Percentiles rank a stretch among this genome's conserved stretches.
These are phyloP conservation scores for Drosophila melanica DNA, from an alignment of 1,140 invertebrate genomes.

Conservation along the genomic window DNA sequence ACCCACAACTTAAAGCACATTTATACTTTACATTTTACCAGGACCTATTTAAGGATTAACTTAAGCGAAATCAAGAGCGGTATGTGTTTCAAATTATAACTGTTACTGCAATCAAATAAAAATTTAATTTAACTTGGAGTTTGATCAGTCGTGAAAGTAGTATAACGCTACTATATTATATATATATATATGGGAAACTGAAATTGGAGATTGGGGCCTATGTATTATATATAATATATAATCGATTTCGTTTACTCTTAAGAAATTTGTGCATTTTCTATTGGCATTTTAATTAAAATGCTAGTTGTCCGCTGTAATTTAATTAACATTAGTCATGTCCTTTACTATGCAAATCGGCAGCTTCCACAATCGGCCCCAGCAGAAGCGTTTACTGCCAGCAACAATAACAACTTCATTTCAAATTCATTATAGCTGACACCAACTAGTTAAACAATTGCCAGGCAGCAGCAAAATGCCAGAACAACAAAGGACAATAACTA, in stretches of 20 bases:
- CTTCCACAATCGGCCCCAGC: slow-evolving; percentile 6
- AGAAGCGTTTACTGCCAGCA: slow-evolving; percentile 50
- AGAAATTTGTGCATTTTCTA: slow-evolving; percentile 5
- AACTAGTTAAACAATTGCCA: slow-evolving; percentile 78
- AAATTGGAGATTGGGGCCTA: too few relatives aligned
- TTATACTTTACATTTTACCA: slow-evolving; percentile 5
- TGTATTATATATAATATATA: too few relatives aligned
- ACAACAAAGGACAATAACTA: slow-evolving; percentile 50
- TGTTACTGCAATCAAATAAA: too few relatives aligned
- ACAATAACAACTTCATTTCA: slow-evolving; percentile 76
- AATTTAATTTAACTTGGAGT: too few relatives aligned
- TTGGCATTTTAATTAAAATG: slow-evolving; percentile 63
- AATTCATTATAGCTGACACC: slow-evolving; percentile 82
- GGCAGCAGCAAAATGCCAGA: slow-evolving; percentile 38
- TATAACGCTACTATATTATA: too few relatives aligned
- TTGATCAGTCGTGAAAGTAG: too few relatives aligned
- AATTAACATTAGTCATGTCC: slow-evolving; percentile 73
- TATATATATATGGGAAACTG: too few relatives aligned
- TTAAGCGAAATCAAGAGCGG: too few relatives aligned
- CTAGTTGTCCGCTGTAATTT: slow-evolving; percentile 66
- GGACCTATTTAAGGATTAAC: neutral
- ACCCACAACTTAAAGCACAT: slow-evolving; percentile 2
- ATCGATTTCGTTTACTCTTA: too few relatives aligned
- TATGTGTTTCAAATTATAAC: too few relatives aligned
- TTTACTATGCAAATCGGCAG: slow-evolving; percentile 77